These are phyloP conservation scores for Stegastes partitus DNA, from an alignment of 2,113 vertebrate species.

Conservation along the genomic window DNA sequence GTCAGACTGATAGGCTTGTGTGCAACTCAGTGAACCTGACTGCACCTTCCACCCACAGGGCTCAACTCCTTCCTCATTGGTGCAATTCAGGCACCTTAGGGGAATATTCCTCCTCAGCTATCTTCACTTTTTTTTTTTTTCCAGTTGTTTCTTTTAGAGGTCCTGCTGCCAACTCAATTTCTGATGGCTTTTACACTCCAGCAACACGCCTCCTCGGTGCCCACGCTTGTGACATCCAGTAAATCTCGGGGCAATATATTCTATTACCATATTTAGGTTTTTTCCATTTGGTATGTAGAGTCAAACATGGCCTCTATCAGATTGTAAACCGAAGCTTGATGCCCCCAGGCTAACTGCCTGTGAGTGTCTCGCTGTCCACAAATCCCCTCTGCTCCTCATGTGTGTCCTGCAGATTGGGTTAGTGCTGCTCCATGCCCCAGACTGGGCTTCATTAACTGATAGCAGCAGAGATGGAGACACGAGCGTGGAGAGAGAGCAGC, in stretches of 20 bases:
- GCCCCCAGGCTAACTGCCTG: conserved; percentile 26
- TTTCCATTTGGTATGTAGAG: conserved; percentile 51
- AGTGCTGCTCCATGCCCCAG: conserved; percentile 59
- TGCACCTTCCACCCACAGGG: conserved; percentile 60
- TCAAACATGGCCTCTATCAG: conserved; percentile 50
- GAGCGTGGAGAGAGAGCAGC: conserved; percentile 39
- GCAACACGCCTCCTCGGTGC: conserved; percentile 37
- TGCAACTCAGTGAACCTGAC: conserved; percentile 62
- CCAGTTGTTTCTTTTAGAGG: conserved; percentile 40
- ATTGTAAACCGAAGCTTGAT: conserved; percentile 30
- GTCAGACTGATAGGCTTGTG: conserved; percentile 66
- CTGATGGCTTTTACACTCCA: conserved; percentile 48
- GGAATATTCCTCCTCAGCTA: conserved; percentile 37
- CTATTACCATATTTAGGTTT: conserved; percentile 51
- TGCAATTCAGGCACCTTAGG: conserved; percentile 41
- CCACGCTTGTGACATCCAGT: conserved; percentile 26
- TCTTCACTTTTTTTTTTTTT: conserved; percentile 42
- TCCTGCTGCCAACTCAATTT: conserved; percentile 56
- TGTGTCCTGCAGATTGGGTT: conserved; percentile 73
- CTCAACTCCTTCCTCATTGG: conserved; percentile 40
- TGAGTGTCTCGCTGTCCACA: conserved; percentile 60
- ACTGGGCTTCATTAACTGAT: conserved; percentile 83
- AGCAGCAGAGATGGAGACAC: conserved; percentile 75
- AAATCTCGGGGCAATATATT: conserved; percentile 48
- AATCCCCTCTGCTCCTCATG: conserved; percentile 59